Evolutionary conservation across 1,140 invertebrate genomes (phyloP).

Genomic region (Trachymyrmex septentrionalis): DNA sequence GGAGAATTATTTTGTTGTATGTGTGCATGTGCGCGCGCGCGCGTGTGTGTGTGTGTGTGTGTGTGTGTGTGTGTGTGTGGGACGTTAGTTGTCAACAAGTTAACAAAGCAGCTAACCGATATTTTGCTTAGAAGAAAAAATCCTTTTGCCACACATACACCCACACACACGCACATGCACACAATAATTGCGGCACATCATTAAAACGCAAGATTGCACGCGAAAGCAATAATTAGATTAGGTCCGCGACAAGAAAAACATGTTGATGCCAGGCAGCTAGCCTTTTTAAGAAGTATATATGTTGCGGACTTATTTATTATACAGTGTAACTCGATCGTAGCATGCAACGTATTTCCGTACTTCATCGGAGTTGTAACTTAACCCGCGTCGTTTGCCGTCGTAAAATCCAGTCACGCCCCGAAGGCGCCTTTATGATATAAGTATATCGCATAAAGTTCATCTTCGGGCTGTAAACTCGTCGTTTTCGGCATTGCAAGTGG

Average conservation of each 20-base stretch:
- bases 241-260: constrained; percentile 24
- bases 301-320: constrained; percentile 46
- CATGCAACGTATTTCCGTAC: constrained; percentile 56
- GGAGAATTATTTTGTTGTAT: not conserved
- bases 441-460: constrained; percentile 45
- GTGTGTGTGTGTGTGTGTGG: not conserved
- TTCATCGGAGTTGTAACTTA: constrained; percentile 60
- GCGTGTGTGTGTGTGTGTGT: no score
- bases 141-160: not conserved
- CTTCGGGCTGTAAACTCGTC: constrained; percentile 34
- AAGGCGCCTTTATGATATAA: constrained; percentile 55
- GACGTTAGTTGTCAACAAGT: constrained; percentile 24
- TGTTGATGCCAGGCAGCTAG: not conserved
- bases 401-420: constrained; percentile 61
- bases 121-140: constrained; percentile 1
- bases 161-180: not conserved
- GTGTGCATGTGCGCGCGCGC: no score
- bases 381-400: constrained; percentile 52
- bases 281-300: constrained; percentile 7
- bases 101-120: not conserved
- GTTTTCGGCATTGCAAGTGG: constrained; percentile 34
- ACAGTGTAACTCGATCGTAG: constrained; percentile 46
- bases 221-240: constrained; percentile 35
- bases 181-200: not conserved
- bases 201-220: constrained; percentile 23